Conservation (phyloP, 2,797 vertebrate genomes). For the Octomys mimax region DNA sequence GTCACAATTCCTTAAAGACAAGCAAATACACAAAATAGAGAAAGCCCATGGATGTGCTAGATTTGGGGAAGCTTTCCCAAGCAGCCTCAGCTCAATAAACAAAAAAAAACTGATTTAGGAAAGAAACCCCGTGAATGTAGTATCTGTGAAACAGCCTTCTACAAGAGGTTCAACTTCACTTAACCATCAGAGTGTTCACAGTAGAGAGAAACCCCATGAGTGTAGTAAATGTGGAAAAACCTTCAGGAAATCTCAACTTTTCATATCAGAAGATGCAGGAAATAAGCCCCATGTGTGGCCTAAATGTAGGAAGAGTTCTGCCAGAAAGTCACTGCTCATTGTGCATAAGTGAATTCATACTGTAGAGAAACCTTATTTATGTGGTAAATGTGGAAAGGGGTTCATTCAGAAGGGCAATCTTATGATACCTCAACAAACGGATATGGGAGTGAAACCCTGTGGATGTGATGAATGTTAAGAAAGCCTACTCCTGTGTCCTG, state of each 20-base stretch:
- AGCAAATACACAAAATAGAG: not conserved
- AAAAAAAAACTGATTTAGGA: no score
- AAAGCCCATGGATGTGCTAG: not conserved
- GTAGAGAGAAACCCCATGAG: not conserved
- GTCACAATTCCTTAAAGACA: not conserved
- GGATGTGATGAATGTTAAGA: constrained; percentile 7
- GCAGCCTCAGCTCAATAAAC: not conserved
- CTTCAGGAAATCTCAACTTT: constrained; percentile 45
- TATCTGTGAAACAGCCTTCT: not conserved
- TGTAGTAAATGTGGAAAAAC: not conserved
- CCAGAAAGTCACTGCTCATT: not conserved
- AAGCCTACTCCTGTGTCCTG: not conserved
- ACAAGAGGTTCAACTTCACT: not conserved
- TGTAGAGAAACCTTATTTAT: not conserved
- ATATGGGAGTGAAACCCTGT: not conserved
- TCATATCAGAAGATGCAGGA: constrained; percentile 51
- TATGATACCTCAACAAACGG: not conserved
- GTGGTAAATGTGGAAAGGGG: not conserved
- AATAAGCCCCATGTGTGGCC: constrained; percentile 45
- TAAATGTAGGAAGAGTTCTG: constrained; percentile 67
- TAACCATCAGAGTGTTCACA: not conserved
- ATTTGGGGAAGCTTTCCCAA: not conserved
- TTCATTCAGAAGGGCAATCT: not conserved
- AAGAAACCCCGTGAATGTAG: not conserved
- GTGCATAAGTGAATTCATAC: not conserved